These are phyloP conservation scores for Scaptomyza parva DNA, from an alignment of 2,888 invertebrate species.

Conservation along the genomic window DNA sequence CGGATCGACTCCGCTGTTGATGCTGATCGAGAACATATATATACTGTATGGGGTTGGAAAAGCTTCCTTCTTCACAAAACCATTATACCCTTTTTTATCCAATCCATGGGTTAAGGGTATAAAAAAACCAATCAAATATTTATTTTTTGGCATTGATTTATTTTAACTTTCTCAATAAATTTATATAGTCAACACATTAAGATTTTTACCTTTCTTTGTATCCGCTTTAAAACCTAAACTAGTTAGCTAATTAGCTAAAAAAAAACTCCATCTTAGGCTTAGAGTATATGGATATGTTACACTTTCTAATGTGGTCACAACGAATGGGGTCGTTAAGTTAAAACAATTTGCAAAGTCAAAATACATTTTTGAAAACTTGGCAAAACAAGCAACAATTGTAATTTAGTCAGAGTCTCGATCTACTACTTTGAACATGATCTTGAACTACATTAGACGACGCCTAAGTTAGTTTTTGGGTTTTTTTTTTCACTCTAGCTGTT, in stretches of 20 bases:
- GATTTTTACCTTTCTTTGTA: conserved; percentile 3
- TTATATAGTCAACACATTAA: neutral
- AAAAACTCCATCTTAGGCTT: conserved; percentile 15
- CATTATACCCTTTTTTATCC: too few species aligned
- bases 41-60: too few species aligned
- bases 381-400: conserved; percentile 22
- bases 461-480: conserved; percentile 15
- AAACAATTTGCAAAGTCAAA: conserved; percentile 37
- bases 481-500: neutral
- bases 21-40: too few species aligned
- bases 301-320: conserved; percentile 69
- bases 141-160: neutral
- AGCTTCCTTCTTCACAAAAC: too few species aligned
- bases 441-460: conserved; percentile 58
- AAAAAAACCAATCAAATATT: neutral
- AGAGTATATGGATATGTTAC: too few species aligned
- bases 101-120: too few species aligned
- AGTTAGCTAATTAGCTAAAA: conserved; percentile 50
- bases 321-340: conserved; percentile 48
- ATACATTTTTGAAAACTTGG: conserved; percentile 46
- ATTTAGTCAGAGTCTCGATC: conserved; percentile 30
- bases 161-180: neutral
- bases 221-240: neutral
- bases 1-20: too few species aligned
- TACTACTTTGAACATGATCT: conserved; percentile 69